phyloP scores from a whole-genome alignment of 2,888 invertebrate genomes.

The Ormyrus labotus region DNA sequence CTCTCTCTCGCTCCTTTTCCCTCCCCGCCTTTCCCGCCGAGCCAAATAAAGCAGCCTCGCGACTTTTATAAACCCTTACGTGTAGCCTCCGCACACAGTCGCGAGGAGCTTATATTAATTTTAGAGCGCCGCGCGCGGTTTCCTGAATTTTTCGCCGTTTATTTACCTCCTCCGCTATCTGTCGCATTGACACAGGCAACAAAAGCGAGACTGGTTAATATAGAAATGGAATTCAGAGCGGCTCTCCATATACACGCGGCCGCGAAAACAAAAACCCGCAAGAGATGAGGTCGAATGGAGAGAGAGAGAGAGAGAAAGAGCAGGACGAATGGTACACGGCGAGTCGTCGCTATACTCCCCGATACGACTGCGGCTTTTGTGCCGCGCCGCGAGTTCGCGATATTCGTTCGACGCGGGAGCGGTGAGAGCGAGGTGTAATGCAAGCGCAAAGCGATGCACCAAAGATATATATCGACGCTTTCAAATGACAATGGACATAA shows the following conservation, averaged over 20 bases:
- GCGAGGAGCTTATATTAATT: too few relatives aligned
- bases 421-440: constrained; percentile 3
- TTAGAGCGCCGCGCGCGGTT: too few relatives aligned
- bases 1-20: neutral
- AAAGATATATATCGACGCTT: constrained; percentile 6
- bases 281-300: neutral
- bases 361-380: neutral
- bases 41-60: constrained; percentile 36
- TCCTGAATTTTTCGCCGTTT: neutral
- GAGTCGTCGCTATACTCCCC: too few relatives aligned
- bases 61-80: neutral
- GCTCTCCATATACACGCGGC: too few relatives aligned
- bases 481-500: constrained; percentile 52
- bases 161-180: neutral
- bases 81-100: too few relatives aligned
- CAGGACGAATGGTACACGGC: too few relatives aligned
- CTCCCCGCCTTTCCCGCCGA: neutral
- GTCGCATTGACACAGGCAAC: neutral
- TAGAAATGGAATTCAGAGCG: constrained; percentile 2
- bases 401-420: neutral
- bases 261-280: constrained; percentile 6
- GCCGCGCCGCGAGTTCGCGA: neutral
- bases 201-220: neutral
- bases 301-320: neutral
- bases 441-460: neutral